phyloP scores from a whole-genome alignment of 2,888 invertebrate genomes.

The Alsophila aescularia region DNA sequence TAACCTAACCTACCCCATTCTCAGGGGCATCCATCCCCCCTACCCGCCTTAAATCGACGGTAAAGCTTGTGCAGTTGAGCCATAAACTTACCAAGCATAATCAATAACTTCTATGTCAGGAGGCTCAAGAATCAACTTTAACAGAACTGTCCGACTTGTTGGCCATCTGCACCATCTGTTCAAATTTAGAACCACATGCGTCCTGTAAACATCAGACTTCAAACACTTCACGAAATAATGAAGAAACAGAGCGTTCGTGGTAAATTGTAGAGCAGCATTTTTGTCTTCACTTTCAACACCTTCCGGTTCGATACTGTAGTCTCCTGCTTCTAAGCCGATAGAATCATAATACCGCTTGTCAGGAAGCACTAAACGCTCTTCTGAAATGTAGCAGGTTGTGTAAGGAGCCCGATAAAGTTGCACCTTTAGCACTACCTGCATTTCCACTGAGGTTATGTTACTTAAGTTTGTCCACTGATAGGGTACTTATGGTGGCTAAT shows the following conservation, averaged over 20 bases:
- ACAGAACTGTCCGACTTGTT: slow-evolving; percentile 52
- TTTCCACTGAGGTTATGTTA: slow-evolving; percentile 46
- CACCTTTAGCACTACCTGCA: slow-evolving; percentile 66
- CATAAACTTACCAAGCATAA: slow-evolving; percentile 86
- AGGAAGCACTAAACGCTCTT: slow-evolving; percentile 56
- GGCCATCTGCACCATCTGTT: slow-evolving; percentile 53
- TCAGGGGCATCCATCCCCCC: too few species aligned
- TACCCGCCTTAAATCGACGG: too few species aligned
- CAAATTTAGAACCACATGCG: slow-evolving; percentile 60
- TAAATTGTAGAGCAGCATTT: slow-evolving; percentile 49
- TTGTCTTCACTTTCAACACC: slow-evolving; percentile 38
- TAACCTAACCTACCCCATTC: too few species aligned
- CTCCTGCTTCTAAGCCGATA: slow-evolving; percentile 57
- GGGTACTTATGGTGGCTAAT: too few species aligned
- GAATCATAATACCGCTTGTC: slow-evolving; percentile 53
- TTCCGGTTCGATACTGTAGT: slow-evolving; percentile 47
- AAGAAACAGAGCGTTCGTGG: slow-evolving; percentile 61
- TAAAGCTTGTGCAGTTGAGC: neutral
- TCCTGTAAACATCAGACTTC: slow-evolving; percentile 62
- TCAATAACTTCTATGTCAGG: slow-evolving; percentile 87
- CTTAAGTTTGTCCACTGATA: neutral
- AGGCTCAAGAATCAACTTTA: slow-evolving; percentile 81
- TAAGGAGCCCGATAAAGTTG: slow-evolving; percentile 60
- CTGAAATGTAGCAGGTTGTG: slow-evolving; percentile 62
- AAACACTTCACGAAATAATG: slow-evolving; percentile 68